Percentiles rank a stretch among this genome's conserved stretches.
phyloP scores from a whole-genome alignment of 1,140 invertebrate genomes.

The Oncopeltus fasciatus region DNA sequence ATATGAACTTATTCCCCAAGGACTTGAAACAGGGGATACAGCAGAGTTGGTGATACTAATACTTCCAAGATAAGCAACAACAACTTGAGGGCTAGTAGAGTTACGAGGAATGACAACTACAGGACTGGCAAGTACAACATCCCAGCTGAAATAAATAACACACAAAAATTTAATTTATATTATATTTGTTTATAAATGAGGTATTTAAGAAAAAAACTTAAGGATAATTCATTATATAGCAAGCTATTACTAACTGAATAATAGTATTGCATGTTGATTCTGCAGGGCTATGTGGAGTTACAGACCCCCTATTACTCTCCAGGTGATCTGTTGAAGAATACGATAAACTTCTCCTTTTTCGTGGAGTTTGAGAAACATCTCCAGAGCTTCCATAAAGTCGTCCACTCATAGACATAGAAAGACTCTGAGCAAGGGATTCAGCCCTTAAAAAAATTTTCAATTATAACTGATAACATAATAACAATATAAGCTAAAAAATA shows the following conservation, averaged over 20 bases:
- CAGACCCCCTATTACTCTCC: slow-evolving; percentile 27
- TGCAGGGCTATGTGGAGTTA: slow-evolving; percentile 31
- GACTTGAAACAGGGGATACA: slow-evolving; percentile 11
- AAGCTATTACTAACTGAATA: slow-evolving; percentile 18
- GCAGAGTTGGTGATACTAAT: slow-evolving; percentile 45
- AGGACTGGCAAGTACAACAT: slow-evolving; percentile 74
- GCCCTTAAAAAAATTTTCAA: slow-evolving; percentile 28
- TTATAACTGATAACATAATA: too few species aligned
- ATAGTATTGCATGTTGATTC: slow-evolving; percentile 26
- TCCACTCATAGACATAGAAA: slow-evolving; percentile 35
- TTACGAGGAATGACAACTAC: slow-evolving; percentile 73
- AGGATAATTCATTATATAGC: not conserved
- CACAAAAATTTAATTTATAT: too few species aligned
- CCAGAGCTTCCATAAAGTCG: slow-evolving; percentile 34
- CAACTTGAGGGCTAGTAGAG: slow-evolving; percentile 61
- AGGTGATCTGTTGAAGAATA: slow-evolving; percentile 30
- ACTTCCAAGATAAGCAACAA: slow-evolving; percentile 85
- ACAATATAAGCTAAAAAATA: too few species aligned
- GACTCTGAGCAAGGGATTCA: slow-evolving; percentile 34
- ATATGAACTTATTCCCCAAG: slow-evolving; percentile 13
- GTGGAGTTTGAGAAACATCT: slow-evolving; percentile 26
- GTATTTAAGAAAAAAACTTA: too few species aligned
- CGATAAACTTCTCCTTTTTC: slow-evolving; percentile 27
- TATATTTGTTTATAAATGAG: too few species aligned
- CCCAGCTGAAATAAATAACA: slow-evolving; percentile 34